phyloP scores from a whole-genome alignment of 64 coral and sea anemone species.

The Hydrozoanthus tunicans region DNA sequence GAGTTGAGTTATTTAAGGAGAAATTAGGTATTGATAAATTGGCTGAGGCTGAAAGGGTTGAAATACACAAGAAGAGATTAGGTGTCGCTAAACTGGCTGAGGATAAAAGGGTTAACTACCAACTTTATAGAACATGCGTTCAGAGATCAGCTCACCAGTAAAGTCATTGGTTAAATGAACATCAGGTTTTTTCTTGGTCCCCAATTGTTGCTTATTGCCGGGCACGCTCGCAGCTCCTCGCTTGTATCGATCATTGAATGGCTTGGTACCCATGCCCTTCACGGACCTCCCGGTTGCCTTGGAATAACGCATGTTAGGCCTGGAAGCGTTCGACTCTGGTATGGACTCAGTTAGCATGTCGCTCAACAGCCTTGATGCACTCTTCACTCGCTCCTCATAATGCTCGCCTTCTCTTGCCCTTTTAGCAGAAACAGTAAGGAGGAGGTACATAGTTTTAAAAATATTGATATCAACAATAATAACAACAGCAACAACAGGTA shows the following conservation, averaged over 20 bases:
- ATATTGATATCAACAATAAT: neutral
- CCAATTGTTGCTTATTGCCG: neutral
- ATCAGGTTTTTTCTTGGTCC: neutral
- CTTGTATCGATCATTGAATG: slow-evolving; percentile 38
- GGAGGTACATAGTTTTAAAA: neutral
- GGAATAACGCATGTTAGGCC: slow-evolving; percentile 67
- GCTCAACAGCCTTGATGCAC: slow-evolving; percentile 70
- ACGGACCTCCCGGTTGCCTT: neutral
- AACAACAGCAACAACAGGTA: neutral
- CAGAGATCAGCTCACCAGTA: neutral
- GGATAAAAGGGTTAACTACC: too few relatives aligned
- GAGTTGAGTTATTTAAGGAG: too few relatives aligned
- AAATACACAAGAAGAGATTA: too few relatives aligned
- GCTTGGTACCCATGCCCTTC: neutral
- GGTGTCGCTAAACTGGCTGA: too few relatives aligned
- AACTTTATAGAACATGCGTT: neutral
- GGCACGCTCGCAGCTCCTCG: neutral
- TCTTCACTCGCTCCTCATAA: slow-evolving; percentile 73
- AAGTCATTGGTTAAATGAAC: neutral
- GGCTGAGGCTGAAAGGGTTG: too few relatives aligned
- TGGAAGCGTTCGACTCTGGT: slow-evolving; percentile 38
- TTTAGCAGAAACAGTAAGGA: neutral
- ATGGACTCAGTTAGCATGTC: slow-evolving; percentile 80
- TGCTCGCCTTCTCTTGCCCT: slow-evolving; percentile 73
- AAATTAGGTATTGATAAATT: too few relatives aligned